Base-by-base conservation (phyloP, 2,797 vertebrate genomes). In the Melanotaenia maccullochi region DNA sequence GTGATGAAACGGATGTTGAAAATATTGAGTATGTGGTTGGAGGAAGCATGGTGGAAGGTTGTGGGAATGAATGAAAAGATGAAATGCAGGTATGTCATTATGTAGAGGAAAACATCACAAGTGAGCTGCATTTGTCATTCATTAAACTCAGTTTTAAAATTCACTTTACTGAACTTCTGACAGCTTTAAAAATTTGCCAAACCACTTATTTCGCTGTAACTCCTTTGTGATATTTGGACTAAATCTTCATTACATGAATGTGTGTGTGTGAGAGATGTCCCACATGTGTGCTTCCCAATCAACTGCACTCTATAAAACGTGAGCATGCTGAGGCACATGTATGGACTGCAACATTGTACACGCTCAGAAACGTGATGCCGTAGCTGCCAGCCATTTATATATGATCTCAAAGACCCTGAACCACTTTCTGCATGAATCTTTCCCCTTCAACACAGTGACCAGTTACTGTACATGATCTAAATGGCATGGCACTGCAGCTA, bases 21-120 rank as follows among this genome's bases (percentile, higher is more conserved):
- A 56, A 71, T 38, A 35, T 61, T 47, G 58, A 11, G 60, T 25
- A 35, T 20, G 60, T 30, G 18, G 36, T 36, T 44, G n/a, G 13
- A 42, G 35, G 33, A 28, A 28, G n/a, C 60, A 33, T 24, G 60
- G 25, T 2, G 30, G 49, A 52, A 0, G 12, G 18, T 56, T 24
- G 22, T 1, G 55, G 61, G 44, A 30, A 59, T 61, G 49, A 66
- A 59, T 35, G 25, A 38, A 33, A 58, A 51, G 55, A 49, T 40
- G 3, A 65, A 66, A 73, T 42, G 55, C 0, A 60, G 25, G 16
- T 36, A 47, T 77, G 68, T 6, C 28, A 71, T 63, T 52, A 62
- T 25, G 51, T 52, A 62, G 47, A 68, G 73, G 42, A 85, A 83
- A 65, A 73, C 54, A 64, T 54, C 30, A 85, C 3, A 69, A 20